These are phyloP conservation scores for Diploptera punctata DNA, from an alignment of 2,888 invertebrate species.

Conservation along the genomic window DNA sequence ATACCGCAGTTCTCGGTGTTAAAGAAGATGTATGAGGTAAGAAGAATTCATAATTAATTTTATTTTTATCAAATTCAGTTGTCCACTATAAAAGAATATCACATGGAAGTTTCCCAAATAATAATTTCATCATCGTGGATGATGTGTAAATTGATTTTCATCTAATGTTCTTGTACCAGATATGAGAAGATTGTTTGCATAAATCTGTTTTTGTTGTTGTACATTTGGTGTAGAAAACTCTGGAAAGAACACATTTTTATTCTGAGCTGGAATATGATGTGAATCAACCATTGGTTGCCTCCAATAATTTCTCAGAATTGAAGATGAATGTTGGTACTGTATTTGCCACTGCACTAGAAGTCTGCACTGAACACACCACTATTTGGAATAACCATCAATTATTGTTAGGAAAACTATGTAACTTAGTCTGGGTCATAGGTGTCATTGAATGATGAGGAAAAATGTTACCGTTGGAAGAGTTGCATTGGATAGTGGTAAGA, in stretches of 20 bases:
- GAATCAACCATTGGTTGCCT: neutral
- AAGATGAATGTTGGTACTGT: no score
- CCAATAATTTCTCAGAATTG: neutral
- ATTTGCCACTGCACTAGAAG: no score
- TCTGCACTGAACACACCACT: no score
- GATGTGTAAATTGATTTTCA: slow-evolving; percentile 34
- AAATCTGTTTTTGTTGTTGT: slow-evolving; percentile 1
- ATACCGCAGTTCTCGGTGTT: no score
- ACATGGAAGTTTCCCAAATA: neutral
- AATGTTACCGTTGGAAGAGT: neutral
- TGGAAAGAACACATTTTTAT: neutral
- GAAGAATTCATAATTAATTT: no score
- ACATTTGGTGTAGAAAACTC: slow-evolving; percentile 6
- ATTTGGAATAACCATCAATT: no score
- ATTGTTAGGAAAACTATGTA: neutral
- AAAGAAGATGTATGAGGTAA: no score
- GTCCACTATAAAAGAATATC: neutral
- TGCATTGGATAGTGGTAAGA: neutral
- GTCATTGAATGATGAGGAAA: neutral
- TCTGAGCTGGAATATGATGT: neutral
- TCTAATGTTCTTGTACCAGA: slow-evolving; percentile 37
- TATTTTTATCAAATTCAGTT: no score
- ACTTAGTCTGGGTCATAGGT: neutral
- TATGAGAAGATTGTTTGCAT: slow-evolving; percentile 36
- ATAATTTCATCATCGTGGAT: slow-evolving; percentile 32